These are phyloP conservation scores for Sebastes dallii DNA, from an alignment of 2,797 vertebrate genomes.

Conservation along the genomic window DNA sequence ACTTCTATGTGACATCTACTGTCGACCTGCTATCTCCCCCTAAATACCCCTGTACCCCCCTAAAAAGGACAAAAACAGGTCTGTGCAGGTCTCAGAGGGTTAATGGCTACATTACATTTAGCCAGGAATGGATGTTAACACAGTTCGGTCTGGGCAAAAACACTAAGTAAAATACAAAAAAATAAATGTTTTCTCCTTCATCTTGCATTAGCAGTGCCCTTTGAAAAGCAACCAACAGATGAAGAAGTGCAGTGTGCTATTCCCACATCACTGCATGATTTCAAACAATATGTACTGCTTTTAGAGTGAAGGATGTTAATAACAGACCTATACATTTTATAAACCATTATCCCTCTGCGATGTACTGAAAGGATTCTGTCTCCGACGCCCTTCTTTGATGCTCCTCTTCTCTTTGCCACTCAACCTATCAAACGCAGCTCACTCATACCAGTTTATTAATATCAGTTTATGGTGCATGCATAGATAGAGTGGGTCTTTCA, in stretches of 20 bases:
- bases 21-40: no score
- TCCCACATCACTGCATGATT: neutral
- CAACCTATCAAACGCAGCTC: neutral
- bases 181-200: neutral
- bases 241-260: neutral
- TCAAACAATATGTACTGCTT: neutral
- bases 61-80: no score
- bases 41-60: no score
- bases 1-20: no score
- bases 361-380: neutral
- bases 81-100: neutral
- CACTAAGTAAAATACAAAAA: neutral
- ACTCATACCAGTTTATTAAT: neutral
- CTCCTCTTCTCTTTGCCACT: neutral
- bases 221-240: neutral
- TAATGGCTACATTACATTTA: neutral
- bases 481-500: neutral
- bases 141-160: neutral
- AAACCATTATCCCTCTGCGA: neutral
- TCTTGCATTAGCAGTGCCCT: neutral
- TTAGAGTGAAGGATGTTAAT: neutral
- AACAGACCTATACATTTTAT: neutral
- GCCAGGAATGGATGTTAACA: neutral
- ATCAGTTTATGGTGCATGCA: neutral
- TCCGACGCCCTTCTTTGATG: neutral